Evolutionary conservation across 2,888 invertebrate species (phyloP), one percentile per base, ranked within the genome.

Genomic region (Augochlorella aurata): DNA sequence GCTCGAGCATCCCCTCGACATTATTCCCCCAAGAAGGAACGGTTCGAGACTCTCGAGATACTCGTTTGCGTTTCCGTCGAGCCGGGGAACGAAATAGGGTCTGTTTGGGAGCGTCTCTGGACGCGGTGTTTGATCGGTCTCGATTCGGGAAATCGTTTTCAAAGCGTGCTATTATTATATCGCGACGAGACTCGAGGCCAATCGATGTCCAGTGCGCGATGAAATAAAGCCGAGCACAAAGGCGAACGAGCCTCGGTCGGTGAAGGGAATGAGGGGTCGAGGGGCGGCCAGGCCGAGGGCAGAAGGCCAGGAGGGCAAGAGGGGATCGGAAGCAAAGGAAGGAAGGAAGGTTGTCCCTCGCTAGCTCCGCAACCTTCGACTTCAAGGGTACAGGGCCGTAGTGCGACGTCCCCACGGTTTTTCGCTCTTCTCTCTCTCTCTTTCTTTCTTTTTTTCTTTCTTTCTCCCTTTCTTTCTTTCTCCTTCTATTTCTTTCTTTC

Each of bases 341-440:
- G 87, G 85, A 89, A 90, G 90, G 88, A 90, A 90, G 87, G 85
- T 86, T 87, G 90, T 90, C 91, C 90, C 86, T 87, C 86, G 88
- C 83, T 83, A 70, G 84, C 74, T 38, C 29, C 81, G 88, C 90
- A 92, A 90, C 93, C 93, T 93, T 93, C 93, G 89, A 69, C 89
- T 90, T 91, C 92, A 92, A 93, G 92, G 92, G 92, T 92, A 91
- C 92, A 91, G 89, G 91, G 89, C 89, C 88, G 90, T 14, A 12
- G 58, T 88, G 74, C 75, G 78, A 82, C 72, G 83, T 78, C 78
- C 86, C 85, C 83, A 81, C 71, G 75, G 68, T 29, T 77, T 74
- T 83, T 81, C 77, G 79, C 58, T 78, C 79, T 77, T 21, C 24
- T 0, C 21, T 12, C 80, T 29, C 18, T n/a, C 38, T n/a, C 16